Evolutionary conservation across 2,888 invertebrate genomes (phyloP), one percentile per base, ranked within the genome.

Genomic region (Lasiommata megera): DNA sequence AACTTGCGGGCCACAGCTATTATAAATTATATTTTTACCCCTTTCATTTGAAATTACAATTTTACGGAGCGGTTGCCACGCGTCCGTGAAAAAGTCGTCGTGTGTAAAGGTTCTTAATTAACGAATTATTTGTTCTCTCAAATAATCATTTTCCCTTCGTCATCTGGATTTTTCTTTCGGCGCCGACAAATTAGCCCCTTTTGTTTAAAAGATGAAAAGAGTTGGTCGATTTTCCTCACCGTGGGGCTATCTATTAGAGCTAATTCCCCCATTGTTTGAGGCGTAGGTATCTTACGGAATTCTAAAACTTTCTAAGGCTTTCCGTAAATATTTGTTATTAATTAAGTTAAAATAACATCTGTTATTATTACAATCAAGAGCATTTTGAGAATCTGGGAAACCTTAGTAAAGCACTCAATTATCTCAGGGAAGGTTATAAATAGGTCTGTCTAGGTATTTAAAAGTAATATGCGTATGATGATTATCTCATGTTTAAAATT

Each of bases 151-250:
- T 51, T 56, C 56, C 53, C 57, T 38, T 55, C 57, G 50, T 60
- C 56, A 62, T 59, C 53, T 18, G 43, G 44, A 38, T 43, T 57
- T 54, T 63, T 62, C 60, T 40, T 58, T 56, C 56, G 44, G 23
- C 52, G 55, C 60, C 16, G 17, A 55, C 50, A 62, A 63, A 63
- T 57, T 63, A 55, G 55, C 34, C 28, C 59, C 50, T 51, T 53
- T 62, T 67, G 63, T 62, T 60, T 58, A 54, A 55, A 62, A 17
- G 44, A 61, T 62, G 57, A 58, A 62, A 62, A 58, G 59, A 60
- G 57, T 60, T 60, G 34, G 56, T 48, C 11, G 50, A 50, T 44
- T 56, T 53, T 58, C 47, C n/a, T 40, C 29, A 23, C 51, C 48
- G 48, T 28, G 38, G 37, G 28, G 38, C 51, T 47, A 48, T 40